A percentile compares a stretch with the other conserved stretches of the same genome.
Evolutionary conservation across 92 coral and sea anemone species (phyloP).

Genomic region (Heliopora coerulea): DNA sequence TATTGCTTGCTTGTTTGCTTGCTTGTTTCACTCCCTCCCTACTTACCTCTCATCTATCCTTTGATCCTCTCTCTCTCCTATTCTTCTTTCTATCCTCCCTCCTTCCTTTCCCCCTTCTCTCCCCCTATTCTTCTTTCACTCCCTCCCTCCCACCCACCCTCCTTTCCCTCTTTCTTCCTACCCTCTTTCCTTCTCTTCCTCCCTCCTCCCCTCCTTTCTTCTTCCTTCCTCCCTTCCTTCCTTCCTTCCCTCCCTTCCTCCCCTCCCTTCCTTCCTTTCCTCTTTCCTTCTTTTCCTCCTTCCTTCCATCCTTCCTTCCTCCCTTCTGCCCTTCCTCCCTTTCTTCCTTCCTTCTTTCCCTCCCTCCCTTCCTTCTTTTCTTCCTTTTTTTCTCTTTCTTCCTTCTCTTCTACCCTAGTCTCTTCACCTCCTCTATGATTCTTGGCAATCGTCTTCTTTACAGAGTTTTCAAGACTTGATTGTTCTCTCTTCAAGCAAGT

Average conservation of each 20-base stretch:
- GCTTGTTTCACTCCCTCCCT: not conserved
- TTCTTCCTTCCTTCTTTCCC: constrained; percentile 11
- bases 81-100: not conserved
- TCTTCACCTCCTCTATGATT: not conserved
- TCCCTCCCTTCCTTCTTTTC: not conserved
- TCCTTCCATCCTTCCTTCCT: not conserved
- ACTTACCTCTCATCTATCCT: too few species aligned
- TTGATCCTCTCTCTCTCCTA: not conserved
- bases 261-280: not conserved
- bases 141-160: not conserved
- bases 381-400: not conserved
- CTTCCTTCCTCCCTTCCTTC: not conserved
- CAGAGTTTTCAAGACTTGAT: constrained; percentile 29
- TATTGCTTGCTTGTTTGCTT: constrained; percentile 3
- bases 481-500: not conserved
- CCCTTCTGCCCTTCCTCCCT: constrained; percentile 2
- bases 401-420: not conserved
- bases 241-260: not conserved
- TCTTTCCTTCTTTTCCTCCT: constrained; percentile 8
- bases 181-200: not conserved
- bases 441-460: not conserved
- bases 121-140: not conserved
- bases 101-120: not conserved
- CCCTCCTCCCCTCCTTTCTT: not conserved
- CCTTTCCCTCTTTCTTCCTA: not conserved